These are phyloP conservation scores for Chiridota heheva DNA, from an alignment of 35 echinoderm and acorn worm genomes.

Conservation along the genomic window DNA sequence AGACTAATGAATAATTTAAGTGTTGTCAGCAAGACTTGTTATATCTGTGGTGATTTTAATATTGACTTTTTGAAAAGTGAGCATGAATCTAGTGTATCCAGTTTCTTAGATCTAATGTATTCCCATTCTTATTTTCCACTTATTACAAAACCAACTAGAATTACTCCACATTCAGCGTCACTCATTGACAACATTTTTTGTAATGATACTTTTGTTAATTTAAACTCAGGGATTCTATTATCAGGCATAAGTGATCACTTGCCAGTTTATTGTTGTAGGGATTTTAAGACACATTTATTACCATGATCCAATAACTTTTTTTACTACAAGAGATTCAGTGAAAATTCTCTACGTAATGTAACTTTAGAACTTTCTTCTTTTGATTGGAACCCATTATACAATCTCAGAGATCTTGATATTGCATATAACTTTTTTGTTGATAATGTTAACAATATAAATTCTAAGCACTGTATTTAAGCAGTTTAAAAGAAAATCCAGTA, in stretches of 20 bases:
- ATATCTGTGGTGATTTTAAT: slow-evolving; percentile 5
- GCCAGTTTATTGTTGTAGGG: slow-evolving; percentile 8
- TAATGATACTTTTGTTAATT: slow-evolving; percentile 11
- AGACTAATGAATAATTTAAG: neutral
- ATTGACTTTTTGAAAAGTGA: neutral
- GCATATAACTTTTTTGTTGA: slow-evolving; percentile 26
- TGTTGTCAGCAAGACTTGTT: neutral
- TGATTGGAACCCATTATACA: neutral
- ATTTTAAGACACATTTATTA: neutral
- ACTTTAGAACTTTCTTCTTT: no score
- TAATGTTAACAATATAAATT: neutral
- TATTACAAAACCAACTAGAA: slow-evolving; percentile 7
- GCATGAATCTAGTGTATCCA: neutral
- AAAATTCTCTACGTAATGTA: neutral
- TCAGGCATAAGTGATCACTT: slow-evolving; percentile 13
- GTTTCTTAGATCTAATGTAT: slow-evolving; percentile 6
- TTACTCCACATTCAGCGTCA: neutral
- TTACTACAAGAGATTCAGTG: neutral
- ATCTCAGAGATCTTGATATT: neutral
- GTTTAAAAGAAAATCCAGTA: neutral
- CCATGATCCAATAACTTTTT: neutral
- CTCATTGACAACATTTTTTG: slow-evolving; percentile 26
- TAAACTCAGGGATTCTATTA: slow-evolving; percentile 11
- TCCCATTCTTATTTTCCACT: slow-evolving; percentile 7
- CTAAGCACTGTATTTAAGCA: slow-evolving; percentile 1